Evolutionary conservation across 92 coral and sea anemone genomes (phyloP).

Genomic region (Palythoa heliodiscus): DNA sequence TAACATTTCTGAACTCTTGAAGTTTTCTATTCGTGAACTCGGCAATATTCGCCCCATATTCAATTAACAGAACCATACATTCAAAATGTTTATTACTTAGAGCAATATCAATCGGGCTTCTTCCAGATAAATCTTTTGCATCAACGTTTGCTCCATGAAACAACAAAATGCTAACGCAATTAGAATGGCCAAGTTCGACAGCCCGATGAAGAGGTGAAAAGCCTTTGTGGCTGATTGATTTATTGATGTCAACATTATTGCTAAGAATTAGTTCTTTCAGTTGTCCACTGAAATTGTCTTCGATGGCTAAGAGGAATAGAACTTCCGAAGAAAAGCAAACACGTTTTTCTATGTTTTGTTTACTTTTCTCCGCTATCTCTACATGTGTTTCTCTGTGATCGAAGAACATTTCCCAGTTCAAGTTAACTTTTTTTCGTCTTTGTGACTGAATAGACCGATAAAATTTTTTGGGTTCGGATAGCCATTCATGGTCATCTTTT

Average conservation of each 20-base stretch:
- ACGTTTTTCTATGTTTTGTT: conserved; percentile 18
- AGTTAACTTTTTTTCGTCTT: conserved; percentile 24
- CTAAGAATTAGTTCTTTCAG: conserved; percentile 47
- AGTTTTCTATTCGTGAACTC: conserved; percentile 65
- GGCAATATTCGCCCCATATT: conserved; percentile 70
- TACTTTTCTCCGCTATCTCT: neutral
- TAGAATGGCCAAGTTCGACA: conserved; percentile 61
- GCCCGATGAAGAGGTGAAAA: conserved; percentile 74
- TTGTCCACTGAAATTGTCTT: conserved; percentile 58
- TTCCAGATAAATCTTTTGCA: conserved; percentile 45
- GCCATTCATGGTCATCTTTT: conserved; percentile 43
- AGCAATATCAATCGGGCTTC: conserved; percentile 57
- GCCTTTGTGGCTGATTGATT: conserved; percentile 36
- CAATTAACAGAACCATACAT: conserved; percentile 69
- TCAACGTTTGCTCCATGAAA: conserved; percentile 65
- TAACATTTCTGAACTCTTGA: conserved; percentile 56
- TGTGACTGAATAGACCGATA: conserved; percentile 60
- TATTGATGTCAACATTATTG: conserved; percentile 60
- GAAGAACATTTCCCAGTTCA: neutral
- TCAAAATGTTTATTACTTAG: conserved; percentile 63
- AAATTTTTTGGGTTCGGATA: conserved; percentile 57
- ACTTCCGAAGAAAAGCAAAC: conserved; percentile 60
- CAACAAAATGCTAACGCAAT: conserved; percentile 62
- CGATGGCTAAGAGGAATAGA: conserved; percentile 57
- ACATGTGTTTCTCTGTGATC: neutral